Evolutionary conservation across 1,140 invertebrate species (phyloP).

Genomic region (Tetranychus urticae): DNA sequence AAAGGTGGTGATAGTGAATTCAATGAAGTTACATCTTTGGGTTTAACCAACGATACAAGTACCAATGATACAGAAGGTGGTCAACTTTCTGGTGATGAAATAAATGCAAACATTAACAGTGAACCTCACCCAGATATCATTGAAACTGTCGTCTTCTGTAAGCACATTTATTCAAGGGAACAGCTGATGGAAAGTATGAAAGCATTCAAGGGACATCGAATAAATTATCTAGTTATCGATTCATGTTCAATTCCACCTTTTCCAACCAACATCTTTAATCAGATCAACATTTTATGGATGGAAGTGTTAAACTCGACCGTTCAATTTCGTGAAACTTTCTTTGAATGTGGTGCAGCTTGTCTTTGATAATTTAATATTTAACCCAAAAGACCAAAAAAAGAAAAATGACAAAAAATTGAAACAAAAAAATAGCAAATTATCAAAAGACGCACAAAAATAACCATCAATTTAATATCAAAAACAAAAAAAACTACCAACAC

Average conservation of each 20-base stretch:
- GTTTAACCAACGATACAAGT: background rate
- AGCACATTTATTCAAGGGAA: slow-evolving; percentile 12
- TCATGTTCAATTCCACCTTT: slow-evolving; percentile 14
- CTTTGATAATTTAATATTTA: background rate
- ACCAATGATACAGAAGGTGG: no score
- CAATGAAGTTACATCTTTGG: background rate
- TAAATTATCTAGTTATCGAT: slow-evolving; percentile 14
- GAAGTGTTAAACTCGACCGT: slow-evolving; percentile 14
- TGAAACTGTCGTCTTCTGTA: slow-evolving; percentile 13
- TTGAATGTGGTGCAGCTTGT: background rate
- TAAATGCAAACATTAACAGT: background rate
- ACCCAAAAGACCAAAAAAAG: no score
- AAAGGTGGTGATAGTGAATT: background rate
- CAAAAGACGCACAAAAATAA: no score
- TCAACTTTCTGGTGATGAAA: background rate
- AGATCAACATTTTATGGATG: slow-evolving; percentile 13
- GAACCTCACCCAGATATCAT: slow-evolving; percentile 5
- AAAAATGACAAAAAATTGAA: no score
- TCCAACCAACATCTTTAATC: slow-evolving; percentile 13
- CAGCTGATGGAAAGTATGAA: slow-evolving; percentile 12
- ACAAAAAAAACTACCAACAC: no score
- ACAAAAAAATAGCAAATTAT: no score
- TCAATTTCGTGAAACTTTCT: slow-evolving; percentile 13
- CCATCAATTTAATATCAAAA: no score
- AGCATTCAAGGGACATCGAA: slow-evolving; percentile 12